These are phyloP conservation scores for Capromys pilorides DNA, from an alignment of 2,797 vertebrate genomes.

Conservation along the genomic window DNA sequence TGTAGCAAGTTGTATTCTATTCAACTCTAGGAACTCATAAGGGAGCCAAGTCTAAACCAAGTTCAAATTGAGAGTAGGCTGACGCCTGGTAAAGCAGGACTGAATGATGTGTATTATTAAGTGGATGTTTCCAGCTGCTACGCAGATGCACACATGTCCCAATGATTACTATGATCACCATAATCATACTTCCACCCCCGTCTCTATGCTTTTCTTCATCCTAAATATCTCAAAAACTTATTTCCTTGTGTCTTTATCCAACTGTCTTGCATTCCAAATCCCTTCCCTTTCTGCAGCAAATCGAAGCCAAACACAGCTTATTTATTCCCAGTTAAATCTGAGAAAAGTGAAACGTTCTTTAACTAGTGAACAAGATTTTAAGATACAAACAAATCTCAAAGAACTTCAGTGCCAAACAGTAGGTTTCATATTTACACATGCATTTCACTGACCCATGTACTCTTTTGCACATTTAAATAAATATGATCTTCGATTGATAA, in stretches of 20 bases:
- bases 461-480: conserved; percentile 23
- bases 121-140: conserved; percentile 43
- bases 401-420: neutral
- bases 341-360: conserved; percentile 33
- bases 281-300: neutral
- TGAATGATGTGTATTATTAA: conserved; percentile 52
- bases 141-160: neutral
- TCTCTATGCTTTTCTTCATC: neutral
- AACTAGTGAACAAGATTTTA: neutral
- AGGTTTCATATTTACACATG: neutral
- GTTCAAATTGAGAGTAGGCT: neutral
- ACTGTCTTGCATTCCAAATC: neutral
- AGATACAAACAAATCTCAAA: conserved; percentile 15
- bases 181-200: neutral
- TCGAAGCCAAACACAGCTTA: neutral
- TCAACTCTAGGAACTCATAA: neutral
- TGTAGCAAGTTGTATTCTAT: neutral
- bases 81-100: neutral
- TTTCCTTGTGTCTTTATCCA: neutral
- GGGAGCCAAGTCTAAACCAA: neutral
- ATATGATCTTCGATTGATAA: neutral
- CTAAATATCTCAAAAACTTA: neutral
- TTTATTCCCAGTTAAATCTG: conserved; percentile 32
- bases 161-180: conserved; percentile 51
- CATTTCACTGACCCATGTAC: neutral